phyloP scores from a whole-genome alignment of 2,113 vertebrate species.

The Illadopsis cleaveri region DNA sequence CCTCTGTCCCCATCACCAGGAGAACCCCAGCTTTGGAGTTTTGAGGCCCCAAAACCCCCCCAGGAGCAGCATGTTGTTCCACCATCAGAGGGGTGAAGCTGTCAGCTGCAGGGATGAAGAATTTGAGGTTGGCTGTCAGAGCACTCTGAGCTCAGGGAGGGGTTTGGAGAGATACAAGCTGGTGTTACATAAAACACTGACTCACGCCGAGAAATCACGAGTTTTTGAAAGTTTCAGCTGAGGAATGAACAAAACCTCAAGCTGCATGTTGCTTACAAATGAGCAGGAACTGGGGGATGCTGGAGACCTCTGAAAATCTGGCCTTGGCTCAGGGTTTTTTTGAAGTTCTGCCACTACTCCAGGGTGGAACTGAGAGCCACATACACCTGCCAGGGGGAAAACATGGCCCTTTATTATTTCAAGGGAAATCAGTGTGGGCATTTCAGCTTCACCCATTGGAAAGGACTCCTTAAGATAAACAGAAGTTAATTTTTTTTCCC shows the following conservation, averaged over 20 bases:
- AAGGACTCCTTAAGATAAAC: neutral
- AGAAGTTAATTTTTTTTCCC: neutral
- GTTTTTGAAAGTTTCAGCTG: constrained; percentile 14
- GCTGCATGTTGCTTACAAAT: neutral
- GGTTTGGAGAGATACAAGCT: constrained; percentile 31
- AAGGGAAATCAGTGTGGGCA: neutral
- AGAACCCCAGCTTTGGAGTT: neutral
- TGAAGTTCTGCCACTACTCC: neutral
- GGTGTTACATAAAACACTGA: constrained; percentile 53
- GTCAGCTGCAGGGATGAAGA: neutral
- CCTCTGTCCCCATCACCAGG: neutral
- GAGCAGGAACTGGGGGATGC: neutral
- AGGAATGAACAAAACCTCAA: neutral
- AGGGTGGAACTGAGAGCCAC: neutral
- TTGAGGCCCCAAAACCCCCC: fast-evolving
- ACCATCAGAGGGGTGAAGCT: fast-evolving
- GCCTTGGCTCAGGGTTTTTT: fast-evolving
- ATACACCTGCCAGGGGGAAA: neutral
- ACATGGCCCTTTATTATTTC: neutral
- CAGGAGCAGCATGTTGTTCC: neutral
- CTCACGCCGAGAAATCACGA: constrained; percentile 42
- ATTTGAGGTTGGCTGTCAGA: neutral
- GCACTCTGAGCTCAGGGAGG: neutral
- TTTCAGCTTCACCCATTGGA: neutral
- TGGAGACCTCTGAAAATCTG: neutral